phyloP scores from a whole-genome alignment of 2,113 vertebrate genomes.

The Mobula hypostoma region DNA sequence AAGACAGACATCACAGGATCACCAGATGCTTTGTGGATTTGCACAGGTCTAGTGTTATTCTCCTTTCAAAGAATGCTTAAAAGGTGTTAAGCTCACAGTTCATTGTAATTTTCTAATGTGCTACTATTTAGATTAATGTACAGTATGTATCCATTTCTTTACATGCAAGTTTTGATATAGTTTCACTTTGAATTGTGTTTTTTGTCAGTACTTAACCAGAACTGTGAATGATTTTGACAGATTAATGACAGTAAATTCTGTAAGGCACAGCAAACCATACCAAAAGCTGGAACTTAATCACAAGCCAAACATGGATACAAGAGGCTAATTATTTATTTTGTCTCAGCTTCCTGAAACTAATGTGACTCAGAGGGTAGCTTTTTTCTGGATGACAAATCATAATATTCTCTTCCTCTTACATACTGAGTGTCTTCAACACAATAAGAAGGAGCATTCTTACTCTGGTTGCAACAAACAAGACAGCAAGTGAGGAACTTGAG shows the following conservation, averaged over 20 bases:
- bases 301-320: background rate
- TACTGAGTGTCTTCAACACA: background rate
- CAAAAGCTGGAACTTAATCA: background rate
- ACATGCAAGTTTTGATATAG: background rate
- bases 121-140: background rate
- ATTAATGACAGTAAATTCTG: background rate
- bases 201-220: background rate
- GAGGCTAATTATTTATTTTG: background rate
- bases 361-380: background rate
- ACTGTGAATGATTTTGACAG: background rate
- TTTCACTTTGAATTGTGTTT: background rate
- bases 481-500: background rate
- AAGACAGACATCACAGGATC: no score
- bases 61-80: no score
- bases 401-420: slow-evolving; percentile 3
- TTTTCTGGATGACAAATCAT: background rate
- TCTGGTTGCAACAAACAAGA: background rate
- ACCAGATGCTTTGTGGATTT: no score
- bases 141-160: background rate
- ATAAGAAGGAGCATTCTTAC: background rate
- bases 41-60: no score
- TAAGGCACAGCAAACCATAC: background rate
- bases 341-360: slow-evolving; percentile 12
- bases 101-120: background rate
- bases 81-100: background rate